phyloP scores from a whole-genome alignment of 2,888 invertebrate species.

The Coelopa pilipes region DNA sequence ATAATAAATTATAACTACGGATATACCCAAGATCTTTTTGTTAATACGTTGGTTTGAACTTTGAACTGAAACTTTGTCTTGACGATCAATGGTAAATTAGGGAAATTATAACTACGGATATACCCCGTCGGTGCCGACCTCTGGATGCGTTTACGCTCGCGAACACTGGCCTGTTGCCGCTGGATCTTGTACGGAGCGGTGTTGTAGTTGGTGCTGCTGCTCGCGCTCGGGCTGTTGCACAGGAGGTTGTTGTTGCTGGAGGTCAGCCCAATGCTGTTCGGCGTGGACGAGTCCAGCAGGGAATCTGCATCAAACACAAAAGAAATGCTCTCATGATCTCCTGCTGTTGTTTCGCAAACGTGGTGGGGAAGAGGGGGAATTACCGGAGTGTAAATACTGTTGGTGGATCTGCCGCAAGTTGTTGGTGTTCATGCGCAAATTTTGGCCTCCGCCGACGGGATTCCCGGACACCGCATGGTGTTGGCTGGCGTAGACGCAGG shows the following conservation, averaged over 20 bases:
- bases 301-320: slow-evolving; percentile 50
- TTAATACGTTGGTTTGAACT: too few relatives aligned
- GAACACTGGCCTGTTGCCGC: slow-evolving; percentile 89
- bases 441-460: slow-evolving; percentile 43
- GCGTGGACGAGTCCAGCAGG: slow-evolving; percentile 59
- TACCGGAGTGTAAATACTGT: slow-evolving; percentile 65
- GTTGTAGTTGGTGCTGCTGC: slow-evolving; percentile 51
- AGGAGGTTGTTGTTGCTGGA: slow-evolving; percentile 54
- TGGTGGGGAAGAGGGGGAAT: slow-evolving; percentile 8
- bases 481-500: slow-evolving; percentile 81
- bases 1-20: too few relatives aligned
- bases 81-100: not conserved
- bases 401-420: slow-evolving; percentile 66
- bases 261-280: slow-evolving; percentile 46
- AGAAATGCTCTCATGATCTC: not conserved
- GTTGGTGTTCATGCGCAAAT: slow-evolving; percentile 58
- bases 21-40: not conserved
- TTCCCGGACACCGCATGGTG: slow-evolving; percentile 57
- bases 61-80: too few relatives aligned
- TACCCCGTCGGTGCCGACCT: slow-evolving; percentile 92
- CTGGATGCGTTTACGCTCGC: slow-evolving; percentile 98
- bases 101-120: slow-evolving; percentile 34
- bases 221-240: slow-evolving; percentile 56
- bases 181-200: slow-evolving; percentile 79
- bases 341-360: not conserved